A percentile compares a stretch with the other conserved stretches of the same genome.
These are phyloP conservation scores for Onychostruthus taczanowskii DNA, from an alignment of 2,113 vertebrate genomes.

Conservation along the genomic window DNA sequence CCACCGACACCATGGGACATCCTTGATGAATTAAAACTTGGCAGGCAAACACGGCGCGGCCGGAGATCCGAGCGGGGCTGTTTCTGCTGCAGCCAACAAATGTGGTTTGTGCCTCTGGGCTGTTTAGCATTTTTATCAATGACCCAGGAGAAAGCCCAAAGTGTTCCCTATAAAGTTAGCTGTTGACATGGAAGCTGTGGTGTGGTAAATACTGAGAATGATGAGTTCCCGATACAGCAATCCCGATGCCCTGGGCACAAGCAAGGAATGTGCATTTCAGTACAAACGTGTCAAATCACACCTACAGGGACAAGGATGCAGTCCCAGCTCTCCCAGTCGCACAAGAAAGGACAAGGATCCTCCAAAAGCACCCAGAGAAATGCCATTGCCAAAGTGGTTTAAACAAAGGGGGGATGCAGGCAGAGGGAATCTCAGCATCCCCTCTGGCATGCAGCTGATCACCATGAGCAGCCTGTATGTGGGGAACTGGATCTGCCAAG, in stretches of 20 bases:
- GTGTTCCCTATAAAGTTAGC: neutral
- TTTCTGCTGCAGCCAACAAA: constrained; percentile 44
- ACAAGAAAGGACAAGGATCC: neutral
- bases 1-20: neutral
- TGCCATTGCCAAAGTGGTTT: neutral
- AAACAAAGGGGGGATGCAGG: neutral
- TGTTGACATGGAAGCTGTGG: constrained; percentile 16
- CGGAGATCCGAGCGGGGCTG: neutral
- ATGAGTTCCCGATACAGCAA: neutral
- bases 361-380: neutral
- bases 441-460: neutral
- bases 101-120: neutral
- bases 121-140: constrained; percentile 33
- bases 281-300: neutral
- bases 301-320: neutral
- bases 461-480: neutral
- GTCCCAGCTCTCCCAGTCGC: neutral
- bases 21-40: constrained; percentile 43
- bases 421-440: neutral
- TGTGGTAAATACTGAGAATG: neutral
- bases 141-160: constrained; percentile 10
- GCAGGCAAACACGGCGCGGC: neutral
- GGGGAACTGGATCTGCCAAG: neutral
- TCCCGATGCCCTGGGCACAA: neutral
- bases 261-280: neutral